These are phyloP conservation scores for Eueides isabella DNA, from an alignment of 1,140 invertebrate genomes.

Conservation along the genomic window DNA sequence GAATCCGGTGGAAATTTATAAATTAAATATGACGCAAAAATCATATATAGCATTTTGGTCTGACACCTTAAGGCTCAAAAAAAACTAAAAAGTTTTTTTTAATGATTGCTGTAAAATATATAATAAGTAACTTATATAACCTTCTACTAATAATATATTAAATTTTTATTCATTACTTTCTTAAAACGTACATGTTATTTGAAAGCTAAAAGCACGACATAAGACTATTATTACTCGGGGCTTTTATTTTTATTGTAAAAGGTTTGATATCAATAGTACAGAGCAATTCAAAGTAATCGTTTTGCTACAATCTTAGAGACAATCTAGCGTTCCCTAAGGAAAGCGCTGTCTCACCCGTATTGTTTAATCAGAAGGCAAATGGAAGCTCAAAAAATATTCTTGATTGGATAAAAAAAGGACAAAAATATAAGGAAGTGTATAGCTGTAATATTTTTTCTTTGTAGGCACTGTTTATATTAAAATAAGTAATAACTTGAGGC, in stretches of 20 bases:
- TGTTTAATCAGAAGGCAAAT: constrained; percentile 21
- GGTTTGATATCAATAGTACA: constrained; percentile 1
- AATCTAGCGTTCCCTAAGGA: constrained; percentile 23
- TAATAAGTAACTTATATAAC: too few relatives aligned
- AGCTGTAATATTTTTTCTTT: too few relatives aligned
- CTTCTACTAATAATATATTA: too few relatives aligned
- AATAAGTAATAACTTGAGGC: too few relatives aligned
- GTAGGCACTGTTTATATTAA: too few relatives aligned
- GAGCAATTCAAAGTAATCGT: constrained; percentile 11
- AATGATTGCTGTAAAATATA: background rate
- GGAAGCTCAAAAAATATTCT: background rate
- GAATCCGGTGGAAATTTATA: too few relatives aligned
- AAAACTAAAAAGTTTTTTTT: too few relatives aligned
- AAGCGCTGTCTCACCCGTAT: background rate
- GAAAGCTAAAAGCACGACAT: constrained; percentile 38
- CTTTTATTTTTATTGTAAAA: constrained; percentile 8
- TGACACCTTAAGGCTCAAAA: too few relatives aligned
- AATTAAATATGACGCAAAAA: too few relatives aligned
- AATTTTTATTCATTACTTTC: too few relatives aligned
- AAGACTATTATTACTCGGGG: constrained; percentile 62
- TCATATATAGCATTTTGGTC: too few relatives aligned
- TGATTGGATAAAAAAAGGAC: background rate
- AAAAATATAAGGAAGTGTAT: background rate
- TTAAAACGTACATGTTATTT: background rate
- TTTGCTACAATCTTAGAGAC: constrained; percentile 12